phyloP scores from a whole-genome alignment of 37 sponge, comb jelly and placozoan species.

The Ephydatia muelleri region DNA sequence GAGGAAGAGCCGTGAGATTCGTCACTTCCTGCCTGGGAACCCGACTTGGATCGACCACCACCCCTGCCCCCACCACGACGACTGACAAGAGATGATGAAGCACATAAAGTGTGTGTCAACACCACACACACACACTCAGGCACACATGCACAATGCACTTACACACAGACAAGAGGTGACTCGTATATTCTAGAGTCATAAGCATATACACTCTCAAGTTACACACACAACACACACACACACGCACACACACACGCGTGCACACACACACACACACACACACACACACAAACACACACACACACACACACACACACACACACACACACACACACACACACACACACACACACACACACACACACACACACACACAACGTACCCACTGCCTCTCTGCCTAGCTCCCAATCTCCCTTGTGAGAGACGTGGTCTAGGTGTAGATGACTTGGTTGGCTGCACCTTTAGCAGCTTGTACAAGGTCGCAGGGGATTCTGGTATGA shows the following conservation, averaged over 20 bases:
- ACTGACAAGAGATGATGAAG: neutral
- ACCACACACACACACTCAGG: too few relatives aligned
- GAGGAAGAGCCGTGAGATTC: constrained; percentile 35
- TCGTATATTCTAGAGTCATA: too few relatives aligned
- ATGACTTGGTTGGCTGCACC: constrained; percentile 43
- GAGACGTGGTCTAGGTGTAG: neutral
- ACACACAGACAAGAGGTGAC: too few relatives aligned
- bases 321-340: neutral
- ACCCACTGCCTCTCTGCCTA: neutral
- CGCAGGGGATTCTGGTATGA: constrained; percentile 54
- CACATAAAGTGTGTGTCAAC: too few relatives aligned
- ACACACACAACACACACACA: neutral
- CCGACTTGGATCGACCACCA: constrained; percentile 14
- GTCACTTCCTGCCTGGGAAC: constrained; percentile 36
- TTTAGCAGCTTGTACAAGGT: constrained; percentile 78
- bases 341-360: neutral
- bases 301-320: neutral
- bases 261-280: neutral
- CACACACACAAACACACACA: neutral
- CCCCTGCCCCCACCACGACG: neutral
- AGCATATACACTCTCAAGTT: neutral
- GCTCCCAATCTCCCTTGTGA: neutral
- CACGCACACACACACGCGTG: neutral
- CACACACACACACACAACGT: neutral
- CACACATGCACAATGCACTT: too few relatives aligned